These are phyloP conservation scores for Malaclemys terrapin DNA, from an alignment of 2,113 vertebrate species.

Conservation along the genomic window DNA sequence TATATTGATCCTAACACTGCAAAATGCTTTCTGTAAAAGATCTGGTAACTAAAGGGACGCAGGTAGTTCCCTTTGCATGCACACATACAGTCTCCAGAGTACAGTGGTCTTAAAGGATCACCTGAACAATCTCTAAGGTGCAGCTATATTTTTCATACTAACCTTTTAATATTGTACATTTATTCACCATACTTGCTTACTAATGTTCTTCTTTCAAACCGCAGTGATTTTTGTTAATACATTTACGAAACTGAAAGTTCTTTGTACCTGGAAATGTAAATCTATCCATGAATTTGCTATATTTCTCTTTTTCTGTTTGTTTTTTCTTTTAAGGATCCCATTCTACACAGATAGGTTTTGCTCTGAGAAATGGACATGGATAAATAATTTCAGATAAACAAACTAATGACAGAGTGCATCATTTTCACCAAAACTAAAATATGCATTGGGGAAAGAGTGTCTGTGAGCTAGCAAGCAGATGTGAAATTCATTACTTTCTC, in stretches of 20 bases:
- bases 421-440: background rate
- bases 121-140: background rate
- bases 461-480: background rate
- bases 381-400: background rate
- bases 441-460: background rate
- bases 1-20: conserved; percentile 36
- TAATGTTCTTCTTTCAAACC: background rate
- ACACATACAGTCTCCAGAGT: fast-evolving
- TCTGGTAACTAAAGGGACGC: background rate
- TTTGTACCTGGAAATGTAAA: background rate
- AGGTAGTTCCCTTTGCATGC: fast-evolving
- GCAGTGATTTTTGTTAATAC: fast-evolving
- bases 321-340: background rate
- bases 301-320: background rate
- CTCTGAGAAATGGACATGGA: background rate
- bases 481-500: too few species aligned
- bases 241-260: fast-evolving
- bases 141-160: background rate
- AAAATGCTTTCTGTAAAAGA: conserved; percentile 8
- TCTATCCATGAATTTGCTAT: background rate
- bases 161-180: background rate
- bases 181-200: background rate
- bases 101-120: background rate
- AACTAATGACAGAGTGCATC: fast-evolving
- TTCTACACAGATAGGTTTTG: background rate